Percentiles rank a stretch among this genome's conserved stretches.
These are phyloP conservation scores for Paedocypris micromegethes DNA, from an alignment of 2,797 vertebrate species.

Conservation along the genomic window DNA sequence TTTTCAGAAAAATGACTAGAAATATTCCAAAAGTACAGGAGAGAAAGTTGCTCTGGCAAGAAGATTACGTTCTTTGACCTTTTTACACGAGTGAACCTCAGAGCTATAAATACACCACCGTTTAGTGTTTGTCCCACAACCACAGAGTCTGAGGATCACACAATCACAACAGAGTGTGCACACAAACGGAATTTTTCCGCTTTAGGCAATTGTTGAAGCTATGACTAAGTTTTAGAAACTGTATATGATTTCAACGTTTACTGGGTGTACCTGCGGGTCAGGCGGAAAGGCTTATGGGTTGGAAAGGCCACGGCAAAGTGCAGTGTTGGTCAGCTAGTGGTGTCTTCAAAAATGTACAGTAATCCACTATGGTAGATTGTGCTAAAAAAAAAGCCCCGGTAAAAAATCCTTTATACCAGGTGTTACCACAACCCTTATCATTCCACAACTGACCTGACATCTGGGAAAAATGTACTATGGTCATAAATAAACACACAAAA, in stretches of 20 bases:
- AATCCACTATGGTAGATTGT: no score
- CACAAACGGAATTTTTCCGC: constrained; percentile 12
- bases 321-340: background rate
- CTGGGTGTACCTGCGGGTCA: background rate
- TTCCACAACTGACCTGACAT: no score
- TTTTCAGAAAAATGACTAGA: no score
- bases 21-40: background rate
- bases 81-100: constrained; percentile 11
- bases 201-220: constrained; percentile 3
- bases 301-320: background rate
- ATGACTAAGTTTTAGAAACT: constrained; percentile 14
- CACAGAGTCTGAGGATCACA: background rate
- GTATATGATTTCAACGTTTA: background rate
- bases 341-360: background rate
- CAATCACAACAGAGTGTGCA: background rate
- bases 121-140: background rate
- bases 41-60: constrained; percentile 8
- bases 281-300: background rate
- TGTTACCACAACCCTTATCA: no score
- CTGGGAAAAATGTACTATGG: no score
- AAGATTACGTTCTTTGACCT: constrained; percentile 29
- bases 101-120: constrained; percentile 29
- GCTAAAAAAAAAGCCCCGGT: no score
- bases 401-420: no score
- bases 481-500: no score